Base-by-base conservation (phyloP, 2,888 invertebrate genomes). In the Gerris lacustris region DNA sequence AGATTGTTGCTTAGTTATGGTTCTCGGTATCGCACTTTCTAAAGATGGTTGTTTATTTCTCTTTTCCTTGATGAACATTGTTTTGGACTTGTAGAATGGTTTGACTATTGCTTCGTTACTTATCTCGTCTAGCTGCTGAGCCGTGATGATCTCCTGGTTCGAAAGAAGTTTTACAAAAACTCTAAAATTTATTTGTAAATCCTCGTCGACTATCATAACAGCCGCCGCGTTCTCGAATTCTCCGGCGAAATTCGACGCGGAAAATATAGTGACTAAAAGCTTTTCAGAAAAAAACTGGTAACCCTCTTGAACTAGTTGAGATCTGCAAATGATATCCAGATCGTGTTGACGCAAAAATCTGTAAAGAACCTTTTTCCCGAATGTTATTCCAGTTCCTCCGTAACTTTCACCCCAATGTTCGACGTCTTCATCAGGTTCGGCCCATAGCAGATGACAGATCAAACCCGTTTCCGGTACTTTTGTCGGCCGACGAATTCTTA, bases 371-470 rank as follows among this genome's bases (percentile, higher is more conserved):
- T 99, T 98, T 69, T 96, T 95, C 78, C 99, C 99, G 82, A 99
- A 98, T 45, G 98, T 99, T 83, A 98, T 99, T 79, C 96, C 96
- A 75, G 99, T 98, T 71, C 98, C 99, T 79, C 99, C 90, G 82
- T 99, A 99, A 81, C 99, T 99, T 83, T 99, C 99, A 70, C 98
- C 99, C 99, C 99, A 99, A 45, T 98, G 98, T 86, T 94, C 94
- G 73, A 96, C 96, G 81, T 94, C 93, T 78, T 67, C 44, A 55
- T 55, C 55, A 15, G 94, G 94, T 83, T 94, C 96, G 7, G 97
- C 95, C 98, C 97, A 97, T 76, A 97, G 85, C 78, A 97, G 85
- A 85, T 97, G 97, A 83, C 97, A 98, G 70, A 98, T 85, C 78
- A 97, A 84, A 15, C 97, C 96, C 85, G 92, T 93, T 85, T 97